A percentile compares a stretch with the other conserved stretches of the same genome.
Evolutionary conservation across 2,797 vertebrate species (phyloP).

Genomic region (Xyrichtys novacula): DNA sequence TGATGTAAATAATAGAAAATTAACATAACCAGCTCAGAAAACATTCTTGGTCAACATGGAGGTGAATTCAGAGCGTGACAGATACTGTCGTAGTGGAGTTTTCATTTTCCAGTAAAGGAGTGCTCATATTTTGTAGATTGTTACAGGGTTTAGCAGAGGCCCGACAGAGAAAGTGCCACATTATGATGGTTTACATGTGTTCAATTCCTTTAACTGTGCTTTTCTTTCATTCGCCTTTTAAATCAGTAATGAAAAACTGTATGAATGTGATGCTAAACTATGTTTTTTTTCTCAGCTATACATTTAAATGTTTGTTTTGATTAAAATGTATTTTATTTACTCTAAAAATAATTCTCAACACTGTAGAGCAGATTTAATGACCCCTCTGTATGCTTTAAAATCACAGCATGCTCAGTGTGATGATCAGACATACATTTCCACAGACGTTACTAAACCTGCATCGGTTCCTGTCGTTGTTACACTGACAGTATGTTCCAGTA

Average conservation of each 20-base stretch:
- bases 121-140: conserved; percentile 38
- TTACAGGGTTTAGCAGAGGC: conserved; percentile 21
- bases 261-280: conserved; percentile 48
- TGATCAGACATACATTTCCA: conserved; percentile 10
- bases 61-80: background rate
- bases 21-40: too few relatives aligned
- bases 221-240: background rate
- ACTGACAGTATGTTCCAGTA: conserved; percentile 18
- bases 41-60: too few relatives aligned
- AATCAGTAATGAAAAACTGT: conserved; percentile 33
- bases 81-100: background rate
- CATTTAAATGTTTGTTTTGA: conserved; percentile 1
- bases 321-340: too few relatives aligned
- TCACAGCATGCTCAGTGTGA: conserved; percentile 15
- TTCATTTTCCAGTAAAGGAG: background rate
- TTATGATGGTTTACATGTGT: conserved; percentile 29
- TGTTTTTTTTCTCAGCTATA: conserved; percentile 17
- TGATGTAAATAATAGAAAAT: too few relatives aligned
- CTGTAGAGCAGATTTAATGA: conserved; percentile 9
- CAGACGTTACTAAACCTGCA: conserved; percentile 1
- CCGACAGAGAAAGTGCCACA: conserved; percentile 43
- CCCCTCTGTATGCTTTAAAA: conserved; percentile 39
- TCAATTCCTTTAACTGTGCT: conserved; percentile 7
- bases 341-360: conserved; percentile 12
- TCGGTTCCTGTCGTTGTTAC: conserved; percentile 19